phyloP scores from a whole-genome alignment of 1,140 invertebrate genomes.

The Rhizoglyphus robini region DNA sequence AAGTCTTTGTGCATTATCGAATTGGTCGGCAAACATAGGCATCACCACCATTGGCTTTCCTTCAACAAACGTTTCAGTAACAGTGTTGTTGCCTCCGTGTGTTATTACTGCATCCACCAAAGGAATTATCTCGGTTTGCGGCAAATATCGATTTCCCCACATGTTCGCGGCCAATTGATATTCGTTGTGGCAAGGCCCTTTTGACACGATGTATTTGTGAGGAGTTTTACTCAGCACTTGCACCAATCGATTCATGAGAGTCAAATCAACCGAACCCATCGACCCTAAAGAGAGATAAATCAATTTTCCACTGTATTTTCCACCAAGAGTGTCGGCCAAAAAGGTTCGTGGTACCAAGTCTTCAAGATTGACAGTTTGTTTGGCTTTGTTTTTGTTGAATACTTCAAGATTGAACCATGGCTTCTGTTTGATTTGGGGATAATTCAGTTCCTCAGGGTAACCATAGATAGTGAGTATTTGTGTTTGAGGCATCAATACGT shows the following conservation, averaged over 20 bases:
- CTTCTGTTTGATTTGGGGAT: neutral
- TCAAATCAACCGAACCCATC: conserved; percentile 25
- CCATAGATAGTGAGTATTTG: conserved; percentile 17
- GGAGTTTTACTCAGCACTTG: conserved; percentile 16
- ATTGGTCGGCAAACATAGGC: conserved; percentile 21
- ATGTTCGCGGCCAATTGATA: conserved; percentile 19
- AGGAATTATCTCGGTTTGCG: conserved; percentile 12
- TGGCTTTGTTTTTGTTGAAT: neutral
- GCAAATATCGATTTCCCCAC: conserved; percentile 20
- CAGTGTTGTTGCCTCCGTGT: conserved; percentile 31
- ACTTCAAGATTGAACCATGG: conserved; percentile 15
- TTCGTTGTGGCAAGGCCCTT: neutral
- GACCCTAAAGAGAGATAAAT: conserved; percentile 21
- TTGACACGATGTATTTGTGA: conserved; percentile 21
- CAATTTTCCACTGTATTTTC: neutral
- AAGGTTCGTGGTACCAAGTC: neutral
- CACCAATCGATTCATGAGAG: conserved; percentile 20
- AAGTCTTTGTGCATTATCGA: conserved; percentile 23
- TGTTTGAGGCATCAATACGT: neutral
- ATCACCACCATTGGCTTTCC: conserved; percentile 14
- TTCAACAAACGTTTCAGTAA: conserved; percentile 11
- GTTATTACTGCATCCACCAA: conserved; percentile 28
- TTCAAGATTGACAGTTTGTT: neutral
- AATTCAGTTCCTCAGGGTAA: conserved; percentile 21
- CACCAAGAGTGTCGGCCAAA: neutral